Evolutionary conservation across 2,113 vertebrate species (phyloP), one percentile per base, ranked within the genome.

Genomic region (Turdus rufiventris): DNA sequence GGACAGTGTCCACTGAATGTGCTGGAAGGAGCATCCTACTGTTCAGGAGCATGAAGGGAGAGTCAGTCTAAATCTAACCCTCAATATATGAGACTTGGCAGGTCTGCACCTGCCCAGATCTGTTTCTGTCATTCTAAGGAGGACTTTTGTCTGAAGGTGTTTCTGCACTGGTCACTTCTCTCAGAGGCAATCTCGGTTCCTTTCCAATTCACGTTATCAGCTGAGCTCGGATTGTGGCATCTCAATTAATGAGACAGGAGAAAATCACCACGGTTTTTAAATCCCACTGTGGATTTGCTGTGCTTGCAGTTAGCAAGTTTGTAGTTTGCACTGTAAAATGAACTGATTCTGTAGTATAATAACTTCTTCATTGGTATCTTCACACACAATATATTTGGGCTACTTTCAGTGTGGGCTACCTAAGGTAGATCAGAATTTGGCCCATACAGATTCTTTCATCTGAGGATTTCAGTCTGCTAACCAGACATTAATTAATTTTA

Each of bases 401-500:
- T 19, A 28, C 36, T 67, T 89, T 66, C 3, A 0, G 16, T 61
- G 33, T 65, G 45, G 76, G 18, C 8, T 85, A 2, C 34, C 7
- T 42, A 0, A 21, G 2, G 5, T 80, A 57, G 54, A 76, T 85
- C 77, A 90, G 91, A 86, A 94, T 96, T 90, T 86, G 75, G 40
- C 60, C 75, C 38, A 20, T 33, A 74, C 19, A 34, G 20, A 84
- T 89, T 62, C 36, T 95, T 96, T 93, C 63, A 88, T 86, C 56
- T 93, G 60, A 88, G 67, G 24, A 51, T 94, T 89, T 88, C 48
- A 81, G 61, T n/a, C 40, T 91, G 18, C 40, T 93, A 84, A 61
- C 23, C 7, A 90, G 65, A 67, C 43, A 29, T 67, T 88, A 93
- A 83, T 94, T 96, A 86, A 91, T 86, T 85, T 91, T 80, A 91